These are phyloP conservation scores for Monochamus saltuarius DNA, from an alignment of 1,140 invertebrate genomes.

Conservation along the genomic window DNA sequence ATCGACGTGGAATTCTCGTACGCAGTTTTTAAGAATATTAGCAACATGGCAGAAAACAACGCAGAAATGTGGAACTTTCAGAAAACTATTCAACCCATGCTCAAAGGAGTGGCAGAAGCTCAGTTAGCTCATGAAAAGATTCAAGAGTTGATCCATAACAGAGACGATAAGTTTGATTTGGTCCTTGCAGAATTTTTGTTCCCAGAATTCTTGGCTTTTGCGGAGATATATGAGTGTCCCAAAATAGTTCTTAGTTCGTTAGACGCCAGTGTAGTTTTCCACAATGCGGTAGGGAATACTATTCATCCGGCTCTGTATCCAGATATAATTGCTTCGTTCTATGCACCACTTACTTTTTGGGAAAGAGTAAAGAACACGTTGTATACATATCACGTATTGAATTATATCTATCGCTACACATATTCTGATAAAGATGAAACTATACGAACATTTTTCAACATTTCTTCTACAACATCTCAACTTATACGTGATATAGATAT, in stretches of 20 bases:
- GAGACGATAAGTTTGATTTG: conserved; percentile 26
- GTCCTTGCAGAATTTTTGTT: conserved; percentile 28
- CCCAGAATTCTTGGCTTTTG: conserved; percentile 21
- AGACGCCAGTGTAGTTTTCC: background rate
- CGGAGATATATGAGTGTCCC: conserved; percentile 30
- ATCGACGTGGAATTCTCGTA: conserved; percentile 27
- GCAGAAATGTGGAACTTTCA: background rate
- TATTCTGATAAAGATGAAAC: background rate
- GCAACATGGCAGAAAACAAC: background rate
- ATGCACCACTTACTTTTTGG: conserved; percentile 8
- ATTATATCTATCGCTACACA: background rate
- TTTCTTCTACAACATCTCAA: conserved; percentile 15
- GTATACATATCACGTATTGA: background rate
- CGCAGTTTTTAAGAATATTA: background rate
- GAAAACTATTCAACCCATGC: conserved; percentile 2
- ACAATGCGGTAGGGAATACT: conserved; percentile 23
- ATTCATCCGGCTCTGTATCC: conserved; percentile 29
- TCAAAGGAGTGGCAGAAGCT: background rate
- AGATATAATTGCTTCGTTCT: conserved; percentile 18
- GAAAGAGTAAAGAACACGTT: conserved; percentile 20
- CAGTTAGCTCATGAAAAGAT: conserved; percentile 22
- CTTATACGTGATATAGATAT: conserved; percentile 56
- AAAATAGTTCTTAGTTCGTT: conserved; percentile 28
- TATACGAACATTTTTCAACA: conserved; percentile 22
- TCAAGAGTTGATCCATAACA: conserved; percentile 23